Base-by-base conservation (phyloP, 1,140 invertebrate genomes). In the Eriocheir sinensis region DNA sequence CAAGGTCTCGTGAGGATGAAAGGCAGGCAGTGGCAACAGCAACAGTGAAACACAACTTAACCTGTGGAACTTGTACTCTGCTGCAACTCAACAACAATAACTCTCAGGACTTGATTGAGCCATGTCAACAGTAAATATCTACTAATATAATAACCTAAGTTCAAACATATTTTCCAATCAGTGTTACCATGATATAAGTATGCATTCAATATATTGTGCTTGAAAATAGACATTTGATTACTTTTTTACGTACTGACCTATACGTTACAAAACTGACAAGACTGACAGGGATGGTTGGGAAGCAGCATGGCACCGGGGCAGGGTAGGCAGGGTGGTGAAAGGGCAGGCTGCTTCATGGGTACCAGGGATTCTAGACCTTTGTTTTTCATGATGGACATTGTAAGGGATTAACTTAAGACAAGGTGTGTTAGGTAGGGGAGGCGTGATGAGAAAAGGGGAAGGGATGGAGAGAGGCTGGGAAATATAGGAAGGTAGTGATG, bases 41-140 rank as follows among this genome's bases (percentile, higher is more conserved):
- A n/a, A n/a, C 60, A 72, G 27, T n/a, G 27, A 72, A 72, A n/a
- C n/a, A 0, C n/a, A n/a, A 72, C 60, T 72, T n/a, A n/a, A 72
- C 27, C 60, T 72, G 60, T 72, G n/a, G 60, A 72, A 72, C 60
- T 72, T 72, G 60, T 72, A 72, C 60, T 72, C 60, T 72, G 60
- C 60, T n/a, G n/a, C 6, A 72, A 72, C 60, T 72, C 21, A n/a
- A 72, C 60, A 72, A 72, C 60, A 72, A 72, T 6, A 21, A 72
- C 27, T 72, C 60, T n/a, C n/a, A n/a, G n/a, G 60, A 72, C 60
- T 72, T 21, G n/a, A 72, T 1, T 72, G 60, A 72, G 60, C 60
- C 12, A 72, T 72, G 60, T n/a, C n/a, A 72, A n/a, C 21, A n/a
- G 21, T 72, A 72, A n/a, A 72, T 72, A 72, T n/a, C 60, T 72